Conservation (phyloP, 2,113 vertebrate genomes). For the Myodes glareolus region DNA sequence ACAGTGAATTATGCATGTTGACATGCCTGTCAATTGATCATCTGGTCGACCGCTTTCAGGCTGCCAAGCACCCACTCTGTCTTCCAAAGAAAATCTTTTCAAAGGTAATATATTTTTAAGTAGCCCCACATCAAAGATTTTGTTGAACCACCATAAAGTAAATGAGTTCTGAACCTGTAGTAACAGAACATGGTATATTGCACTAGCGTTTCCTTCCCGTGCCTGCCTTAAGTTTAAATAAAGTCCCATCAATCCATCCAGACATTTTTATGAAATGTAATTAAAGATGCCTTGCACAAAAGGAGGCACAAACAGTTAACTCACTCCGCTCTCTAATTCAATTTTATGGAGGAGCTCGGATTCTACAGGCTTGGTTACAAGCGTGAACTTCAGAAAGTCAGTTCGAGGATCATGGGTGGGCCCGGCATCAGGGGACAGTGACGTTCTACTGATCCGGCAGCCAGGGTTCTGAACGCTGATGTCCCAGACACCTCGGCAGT, state of each 20-base stretch:
- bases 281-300: slow-evolving; percentile 44
- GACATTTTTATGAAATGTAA: slow-evolving; percentile 68
- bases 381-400: background rate
- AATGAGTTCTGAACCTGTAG: background rate
- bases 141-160: slow-evolving; percentile 37
- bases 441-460: background rate
- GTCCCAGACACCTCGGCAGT: too few relatives aligned
- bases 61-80: background rate
- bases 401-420: background rate
- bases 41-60: background rate
- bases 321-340: slow-evolving; percentile 38
- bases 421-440: accelerated
- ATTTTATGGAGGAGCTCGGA: slow-evolving; percentile 27
- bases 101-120: slow-evolving; percentile 64
- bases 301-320: slow-evolving; percentile 34
- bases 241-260: slow-evolving; percentile 65
- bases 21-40: background rate
- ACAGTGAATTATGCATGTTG: slow-evolving; percentile 3
- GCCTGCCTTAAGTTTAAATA: slow-evolving; percentile 58
- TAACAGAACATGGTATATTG: slow-evolving; percentile 49
- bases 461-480: background rate
- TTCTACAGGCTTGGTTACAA: background rate
- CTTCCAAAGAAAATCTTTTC: slow-evolving; percentile 55
- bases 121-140: slow-evolving; percentile 48
- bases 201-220: background rate